phyloP scores from a whole-genome alignment of 2,113 vertebrate genomes.

The Nerophis ophidion region DNA sequence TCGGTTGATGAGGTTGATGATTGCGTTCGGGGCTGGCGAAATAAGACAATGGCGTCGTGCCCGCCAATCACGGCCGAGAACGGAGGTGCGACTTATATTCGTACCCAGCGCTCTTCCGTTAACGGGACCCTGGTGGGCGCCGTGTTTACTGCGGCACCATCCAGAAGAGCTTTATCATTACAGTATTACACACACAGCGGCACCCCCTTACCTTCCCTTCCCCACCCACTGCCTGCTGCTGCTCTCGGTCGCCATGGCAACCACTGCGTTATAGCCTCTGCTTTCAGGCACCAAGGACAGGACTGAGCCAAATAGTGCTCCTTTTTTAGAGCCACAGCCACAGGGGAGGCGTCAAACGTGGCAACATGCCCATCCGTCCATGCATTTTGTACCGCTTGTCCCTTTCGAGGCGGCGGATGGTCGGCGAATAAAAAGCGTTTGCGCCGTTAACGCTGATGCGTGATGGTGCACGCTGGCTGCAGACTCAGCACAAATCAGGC shows the following conservation, averaged over 20 bases:
- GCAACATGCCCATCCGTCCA: not conserved
- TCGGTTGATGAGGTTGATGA: no score
- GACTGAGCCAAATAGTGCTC: conserved; percentile 59
- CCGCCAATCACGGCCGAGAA: conserved; percentile 20
- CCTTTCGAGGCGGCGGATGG: no score
- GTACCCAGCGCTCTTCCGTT: conserved; percentile 48
- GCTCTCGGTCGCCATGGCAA: conserved; percentile 70
- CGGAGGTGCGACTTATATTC: conserved; percentile 16
- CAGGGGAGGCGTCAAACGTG: conserved; percentile 10
- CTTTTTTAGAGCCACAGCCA: conserved; percentile 32
- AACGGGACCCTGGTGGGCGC: conserved; percentile 61
- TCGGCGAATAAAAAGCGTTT: not conserved
- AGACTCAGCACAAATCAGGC: conserved; percentile 51
- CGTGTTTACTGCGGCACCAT: conserved; percentile 67
- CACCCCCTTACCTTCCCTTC: not conserved
- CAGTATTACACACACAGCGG: conserved; percentile 64
- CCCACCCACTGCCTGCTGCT: conserved; percentile 51
- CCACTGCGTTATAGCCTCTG: conserved; percentile 65
- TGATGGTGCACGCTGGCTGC: conserved; percentile 22
- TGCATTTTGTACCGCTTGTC: no score
- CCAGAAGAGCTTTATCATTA: conserved; percentile 68
- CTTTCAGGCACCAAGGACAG: conserved; percentile 69
- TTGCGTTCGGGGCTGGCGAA: no score
- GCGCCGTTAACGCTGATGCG: conserved; percentile 13
- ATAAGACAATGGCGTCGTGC: conserved; percentile 11